Base-by-base conservation (phyloP, 1,140 invertebrate genomes). In the Conus betulinus region DNA sequence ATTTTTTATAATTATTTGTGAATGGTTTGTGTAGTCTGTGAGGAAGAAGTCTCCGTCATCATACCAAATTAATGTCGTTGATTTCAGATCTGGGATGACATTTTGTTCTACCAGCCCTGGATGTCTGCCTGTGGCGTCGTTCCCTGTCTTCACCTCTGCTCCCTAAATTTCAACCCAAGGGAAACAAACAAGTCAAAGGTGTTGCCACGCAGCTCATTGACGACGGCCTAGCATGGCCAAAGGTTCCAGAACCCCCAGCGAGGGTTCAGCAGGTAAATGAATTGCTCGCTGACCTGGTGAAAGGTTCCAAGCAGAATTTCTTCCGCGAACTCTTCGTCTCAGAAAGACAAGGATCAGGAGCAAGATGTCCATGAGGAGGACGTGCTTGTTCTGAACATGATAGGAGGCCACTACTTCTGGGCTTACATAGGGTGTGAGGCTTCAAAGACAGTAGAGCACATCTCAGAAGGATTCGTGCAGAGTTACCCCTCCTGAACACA, bases 71-170 rank as follows among this genome's bases (percentile, higher is more conserved):
- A 39, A 39, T 39, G 39, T 39, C 39, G 39, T 39, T 39, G 39
- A 39, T 39, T 39, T 39, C 55, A 63, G 82, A 84, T 84, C 23
- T 81, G 82, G 82, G 53, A 25, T 8, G 82, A 63, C 55, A 63
- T 63, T 23, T 7, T 10, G 23, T 25, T 63, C 55, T 63, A 84
- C 55, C n/a, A 27, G 23, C 53, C 82, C 11, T 60, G 27, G 23
- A 63, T 63, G 27, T 53, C 55, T 3, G 4, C 15, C 7, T 53
- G 20, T 17, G 79, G 79, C 10, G 13, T 55, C 23, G 7, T 63
- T 55, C 53, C 53, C 8, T 25, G 25, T 27, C 23, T 84, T 10
- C n/a, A n/a, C 82, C n/a, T 63, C 6, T 84, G 79, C 79, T 51
- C 27, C 79, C 79, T 81, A 5, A 55, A 53, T 5, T 84, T 7